These are phyloP conservation scores for Zaprionus davidi DNA, from an alignment of 1,140 invertebrate species.

Conservation along the genomic window DNA sequence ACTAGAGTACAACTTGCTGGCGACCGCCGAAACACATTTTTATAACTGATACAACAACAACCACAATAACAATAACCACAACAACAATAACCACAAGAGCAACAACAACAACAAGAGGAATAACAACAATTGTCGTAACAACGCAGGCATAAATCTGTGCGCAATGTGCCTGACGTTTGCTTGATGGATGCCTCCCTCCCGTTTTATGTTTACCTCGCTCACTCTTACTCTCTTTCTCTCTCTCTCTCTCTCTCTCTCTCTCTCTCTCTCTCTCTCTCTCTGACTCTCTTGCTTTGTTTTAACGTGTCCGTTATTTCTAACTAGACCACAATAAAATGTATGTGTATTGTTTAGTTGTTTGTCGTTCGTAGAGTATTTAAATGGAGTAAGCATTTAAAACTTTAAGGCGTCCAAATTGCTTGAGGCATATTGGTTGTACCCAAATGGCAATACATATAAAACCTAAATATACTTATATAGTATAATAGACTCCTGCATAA, in stretches of 20 bases:
- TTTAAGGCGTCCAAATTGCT: background rate
- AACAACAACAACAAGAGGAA: constrained; percentile 4
- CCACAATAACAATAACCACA: background rate
- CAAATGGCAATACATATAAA: background rate
- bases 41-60: constrained; percentile 35
- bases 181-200: constrained; percentile 49
- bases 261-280: too few relatives aligned
- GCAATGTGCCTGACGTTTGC: constrained; percentile 63
- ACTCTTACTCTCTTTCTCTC: background rate
- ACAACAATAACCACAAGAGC: background rate
- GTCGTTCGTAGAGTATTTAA: constrained; percentile 20
- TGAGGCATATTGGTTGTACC: background rate
- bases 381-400: background rate
- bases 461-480: too few relatives aligned
- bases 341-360: constrained; percentile 63
- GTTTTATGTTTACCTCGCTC: constrained; percentile 9
- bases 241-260: constrained; percentile 1
- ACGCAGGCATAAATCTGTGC: constrained; percentile 65
- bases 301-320: constrained; percentile 43
- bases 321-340: constrained; percentile 73
- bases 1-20: background rate
- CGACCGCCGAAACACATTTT: constrained; percentile 48
- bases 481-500: too few relatives aligned
- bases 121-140: constrained; percentile 13
- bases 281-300: constrained; percentile 11